Evolutionary conservation across 2,113 vertebrate species (phyloP).

Genomic region (Callionymus lyra): DNA sequence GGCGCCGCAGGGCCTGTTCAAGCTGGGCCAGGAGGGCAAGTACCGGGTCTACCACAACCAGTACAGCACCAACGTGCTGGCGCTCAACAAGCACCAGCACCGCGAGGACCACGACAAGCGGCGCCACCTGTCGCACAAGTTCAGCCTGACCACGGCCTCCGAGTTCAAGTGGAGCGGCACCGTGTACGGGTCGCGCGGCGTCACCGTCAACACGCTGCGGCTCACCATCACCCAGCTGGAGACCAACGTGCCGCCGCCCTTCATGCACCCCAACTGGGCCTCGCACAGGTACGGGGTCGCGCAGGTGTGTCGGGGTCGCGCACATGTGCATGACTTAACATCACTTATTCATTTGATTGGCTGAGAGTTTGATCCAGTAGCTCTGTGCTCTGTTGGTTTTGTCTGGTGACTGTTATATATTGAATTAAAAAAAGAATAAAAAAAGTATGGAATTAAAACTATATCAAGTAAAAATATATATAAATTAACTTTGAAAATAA

Average conservation of each 20-base stretch:
- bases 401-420: too few relatives aligned
- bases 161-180: conserved; percentile 98
- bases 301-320: too few relatives aligned
- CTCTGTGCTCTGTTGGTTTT: too few relatives aligned
- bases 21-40: conserved; percentile 95
- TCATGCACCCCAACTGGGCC: conserved; percentile 97
- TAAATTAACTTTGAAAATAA: too few relatives aligned
- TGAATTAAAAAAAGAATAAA: too few relatives aligned
- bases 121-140: conserved; percentile 92
- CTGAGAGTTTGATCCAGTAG: too few relatives aligned
- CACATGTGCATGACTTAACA: too few relatives aligned
- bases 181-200: conserved; percentile 87
- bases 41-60: conserved; percentile 97
- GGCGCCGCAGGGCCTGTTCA: conserved; percentile 81
- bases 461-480: too few relatives aligned
- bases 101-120: conserved; percentile 97
- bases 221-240: conserved; percentile 94
- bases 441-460: too few relatives aligned
- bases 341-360: too few relatives aligned
- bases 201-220: conserved; percentile 89
- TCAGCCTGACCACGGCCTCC: conserved; percentile 86
- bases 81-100: conserved; percentile 97
- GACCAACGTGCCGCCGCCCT: conserved; percentile 87
- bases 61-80: conserved; percentile 90
- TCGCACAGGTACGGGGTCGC: conserved; percentile 84